Base-by-base conservation (phyloP, 1,140 invertebrate species). In the Pogonognathellus flavescens region DNA sequence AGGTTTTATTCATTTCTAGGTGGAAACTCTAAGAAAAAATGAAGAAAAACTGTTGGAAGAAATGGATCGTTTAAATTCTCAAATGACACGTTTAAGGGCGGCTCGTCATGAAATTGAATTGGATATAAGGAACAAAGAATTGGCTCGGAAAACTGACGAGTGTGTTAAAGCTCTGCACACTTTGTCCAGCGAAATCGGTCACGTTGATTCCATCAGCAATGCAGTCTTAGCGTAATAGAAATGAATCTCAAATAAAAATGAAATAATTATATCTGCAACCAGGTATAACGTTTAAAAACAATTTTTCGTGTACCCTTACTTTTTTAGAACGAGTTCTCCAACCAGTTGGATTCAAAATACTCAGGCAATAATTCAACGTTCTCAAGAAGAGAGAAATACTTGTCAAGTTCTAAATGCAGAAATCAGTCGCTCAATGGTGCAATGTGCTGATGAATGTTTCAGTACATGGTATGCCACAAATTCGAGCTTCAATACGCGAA, bases 121-220 rank as follows among this genome's bases (percentile, higher is more conserved):
- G 20, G 87, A 88, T 31, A 85, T 88, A 57, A 55, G 84, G 20
- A 88, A 88, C 18, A 88, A 88, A 66, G 84, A 86, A 13, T 60
- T 85, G 18, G 87, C 87, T 25, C 60, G 81, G n/a, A 85, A 86
- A 52, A 88, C 87, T 9, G 87, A 88, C 52, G 87, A 86, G 72
- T 88, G 87, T 60, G 87, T 83, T 7, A 85, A 85, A 84, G 13
- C 85, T 14, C 82, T 88, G 0, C 53, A 22, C 31, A 50, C 59
- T 5, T 53, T 88, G 16, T 82, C 72, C 7, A 53, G 52, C 57
- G 85, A 86, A 82, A 86, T 88, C 31, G 87, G 87, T 1, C 70
- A 76, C 18, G 41, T 76, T 3, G 70, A 76, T 0, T 49, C 70
- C 0, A 18, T 16, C n/a, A 41, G 62, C 62, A n/a, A 10, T 72